Evolutionary conservation across 2,888 invertebrate genomes (phyloP).

Genomic region (Hanleya hanleyi): DNA sequence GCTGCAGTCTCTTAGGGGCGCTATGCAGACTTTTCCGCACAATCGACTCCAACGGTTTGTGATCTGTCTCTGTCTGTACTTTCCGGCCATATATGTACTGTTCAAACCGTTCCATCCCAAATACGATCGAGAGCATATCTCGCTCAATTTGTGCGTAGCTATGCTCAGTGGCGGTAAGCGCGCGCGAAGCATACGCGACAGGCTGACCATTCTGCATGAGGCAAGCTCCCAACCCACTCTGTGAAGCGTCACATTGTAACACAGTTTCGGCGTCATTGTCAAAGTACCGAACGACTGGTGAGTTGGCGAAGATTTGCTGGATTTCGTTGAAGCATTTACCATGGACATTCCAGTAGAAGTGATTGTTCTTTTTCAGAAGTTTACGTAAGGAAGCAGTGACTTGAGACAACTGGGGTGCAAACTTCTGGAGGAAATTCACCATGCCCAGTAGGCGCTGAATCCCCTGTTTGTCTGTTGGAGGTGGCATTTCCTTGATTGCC

Average conservation of each 20-base stretch:
- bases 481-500: too few species aligned
- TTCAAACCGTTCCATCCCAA: too few species aligned
- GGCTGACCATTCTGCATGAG: too few species aligned
- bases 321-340: conserved; percentile 20
- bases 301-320: conserved; percentile 13
- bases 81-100: conserved; percentile 17
- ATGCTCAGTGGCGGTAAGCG: conserved; percentile 23
- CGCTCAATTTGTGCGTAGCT: conserved; percentile 28
- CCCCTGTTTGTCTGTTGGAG: too few species aligned
- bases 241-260: conserved; percentile 28
- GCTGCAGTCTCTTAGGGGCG: conserved; percentile 12
- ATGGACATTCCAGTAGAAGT: conserved; percentile 26
- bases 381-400: too few species aligned
- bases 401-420: conserved; percentile 23
- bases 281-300: conserved; percentile 31
- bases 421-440: conserved; percentile 30
- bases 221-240: conserved; percentile 25
- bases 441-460: conserved; percentile 28
- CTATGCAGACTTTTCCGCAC: conserved; percentile 14
- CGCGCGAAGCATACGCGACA: too few species aligned
- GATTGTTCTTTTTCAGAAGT: too few species aligned
- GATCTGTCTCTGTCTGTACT: conserved; percentile 24
- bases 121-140: too few species aligned
- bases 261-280: conserved; percentile 10
- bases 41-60: conserved; percentile 28